phyloP scores from a whole-genome alignment of 2,113 vertebrate genomes.

The Channa maculata region DNA sequence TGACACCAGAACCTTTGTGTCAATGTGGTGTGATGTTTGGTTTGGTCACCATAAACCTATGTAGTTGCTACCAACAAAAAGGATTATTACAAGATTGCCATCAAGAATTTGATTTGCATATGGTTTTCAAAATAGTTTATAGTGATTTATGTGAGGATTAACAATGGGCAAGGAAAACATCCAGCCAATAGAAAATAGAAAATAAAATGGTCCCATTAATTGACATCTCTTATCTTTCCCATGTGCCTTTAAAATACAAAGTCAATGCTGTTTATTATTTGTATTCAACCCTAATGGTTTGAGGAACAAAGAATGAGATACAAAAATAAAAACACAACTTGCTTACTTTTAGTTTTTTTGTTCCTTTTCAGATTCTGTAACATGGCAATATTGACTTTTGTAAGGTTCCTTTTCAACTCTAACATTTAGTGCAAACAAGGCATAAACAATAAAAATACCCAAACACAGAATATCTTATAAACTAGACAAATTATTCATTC shows the following conservation, averaged over 20 bases:
- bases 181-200: too few relatives aligned
- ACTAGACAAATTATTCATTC: background rate
- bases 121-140: background rate
- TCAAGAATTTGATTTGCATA: background rate
- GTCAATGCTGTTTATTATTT: background rate
- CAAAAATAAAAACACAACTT: background rate
- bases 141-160: background rate
- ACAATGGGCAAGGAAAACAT: background rate
- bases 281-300: background rate
- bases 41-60: conserved; percentile 1
- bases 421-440: too few relatives aligned
- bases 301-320: background rate
- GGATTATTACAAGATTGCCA: background rate
- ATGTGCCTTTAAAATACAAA: conserved; percentile 8
- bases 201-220: background rate
- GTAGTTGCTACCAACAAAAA: background rate
- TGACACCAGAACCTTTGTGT: conserved; percentile 26
- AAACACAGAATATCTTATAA: background rate
- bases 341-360: background rate
- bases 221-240: conserved; percentile 8
- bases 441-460: too few relatives aligned
- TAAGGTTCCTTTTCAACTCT: too few relatives aligned
- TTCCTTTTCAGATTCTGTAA: background rate
- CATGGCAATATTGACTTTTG: too few relatives aligned
- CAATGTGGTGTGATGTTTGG: background rate